Conservation (phyloP, 2,113 vertebrate genomes). For the Vimba vimba region DNA sequence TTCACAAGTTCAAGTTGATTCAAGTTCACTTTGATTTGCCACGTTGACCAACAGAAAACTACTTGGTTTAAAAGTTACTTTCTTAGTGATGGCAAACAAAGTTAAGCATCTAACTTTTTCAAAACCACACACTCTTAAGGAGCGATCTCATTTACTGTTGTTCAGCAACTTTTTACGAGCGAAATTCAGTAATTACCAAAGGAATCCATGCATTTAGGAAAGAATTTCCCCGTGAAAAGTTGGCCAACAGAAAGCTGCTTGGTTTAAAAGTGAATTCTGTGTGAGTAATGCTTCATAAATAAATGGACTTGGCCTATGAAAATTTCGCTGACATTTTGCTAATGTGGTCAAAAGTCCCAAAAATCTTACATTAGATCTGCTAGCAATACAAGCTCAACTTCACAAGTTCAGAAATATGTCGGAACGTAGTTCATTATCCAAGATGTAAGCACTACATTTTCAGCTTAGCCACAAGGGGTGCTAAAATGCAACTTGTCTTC, state of each 20-base stretch:
- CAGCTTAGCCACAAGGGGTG: not conserved
- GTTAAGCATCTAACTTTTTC: no score
- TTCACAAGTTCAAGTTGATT: not conserved
- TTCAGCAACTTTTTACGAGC: not conserved
- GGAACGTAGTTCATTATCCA: not conserved
- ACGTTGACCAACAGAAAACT: not conserved
- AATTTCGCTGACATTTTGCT: not conserved
- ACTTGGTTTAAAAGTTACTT: not conserved
- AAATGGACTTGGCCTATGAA: no score
- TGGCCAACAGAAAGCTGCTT: not conserved
- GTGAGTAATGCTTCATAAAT: not conserved
- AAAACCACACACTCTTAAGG: not conserved
- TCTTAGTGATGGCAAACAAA: no score
- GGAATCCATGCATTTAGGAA: not conserved
- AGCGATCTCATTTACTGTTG: not conserved
- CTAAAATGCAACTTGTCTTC: not conserved
- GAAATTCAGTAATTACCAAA: not conserved
- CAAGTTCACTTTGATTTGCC: no score
- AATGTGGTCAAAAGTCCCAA: not conserved
- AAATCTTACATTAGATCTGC: not conserved
- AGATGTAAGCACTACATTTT: not conserved
- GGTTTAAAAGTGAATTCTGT: not conserved
- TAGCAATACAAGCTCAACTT: not conserved
- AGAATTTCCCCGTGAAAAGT: not conserved
- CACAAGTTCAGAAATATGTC: not conserved